Evolutionary conservation across 2,888 invertebrate species (phyloP).

Genomic region (Drosophila multiciliata): DNA sequence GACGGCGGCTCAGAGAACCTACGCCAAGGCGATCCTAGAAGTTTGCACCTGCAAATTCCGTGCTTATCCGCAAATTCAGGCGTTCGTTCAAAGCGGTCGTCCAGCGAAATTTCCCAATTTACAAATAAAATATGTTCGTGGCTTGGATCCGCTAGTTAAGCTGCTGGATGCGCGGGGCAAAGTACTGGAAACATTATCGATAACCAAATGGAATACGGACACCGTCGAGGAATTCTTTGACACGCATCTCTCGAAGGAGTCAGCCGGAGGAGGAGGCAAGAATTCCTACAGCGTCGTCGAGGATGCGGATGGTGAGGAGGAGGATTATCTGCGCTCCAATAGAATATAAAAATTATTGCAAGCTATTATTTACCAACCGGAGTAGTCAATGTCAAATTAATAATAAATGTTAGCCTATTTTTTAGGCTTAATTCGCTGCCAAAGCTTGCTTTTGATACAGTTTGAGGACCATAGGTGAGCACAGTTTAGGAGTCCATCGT

Average conservation of each 20-base stretch:
- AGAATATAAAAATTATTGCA: slow-evolving; percentile 49
- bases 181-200: slow-evolving; percentile 94
- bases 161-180: slow-evolving; percentile 93
- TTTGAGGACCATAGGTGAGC: slow-evolving; percentile 1
- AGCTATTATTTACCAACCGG: slow-evolving; percentile 17
- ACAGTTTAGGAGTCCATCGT: slow-evolving; percentile 2
- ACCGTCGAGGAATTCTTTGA: slow-evolving; percentile 98
- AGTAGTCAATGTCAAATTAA: slow-evolving; percentile 39
- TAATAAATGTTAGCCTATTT: slow-evolving; percentile 50
- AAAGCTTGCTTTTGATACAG: slow-evolving; percentile 45
- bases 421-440: slow-evolving; percentile 30
- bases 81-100: slow-evolving; percentile 97
- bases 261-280: slow-evolving; percentile 69
- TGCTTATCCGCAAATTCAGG: slow-evolving; percentile 98
- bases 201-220: slow-evolving; percentile 99
- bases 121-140: slow-evolving; percentile 95
- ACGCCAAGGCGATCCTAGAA: slow-evolving; percentile 96
- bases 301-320: slow-evolving; percentile 86
- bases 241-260: slow-evolving; percentile 90
- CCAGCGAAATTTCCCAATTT: slow-evolving; percentile 96
- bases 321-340: slow-evolving; percentile 67
- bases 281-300: slow-evolving; percentile 84
- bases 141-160: slow-evolving; percentile 97
- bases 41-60: slow-evolving; percentile 99
- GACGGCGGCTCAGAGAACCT: slow-evolving; percentile 89